Evolutionary conservation across 2,113 vertebrate species (phyloP).

Genomic region (Hirundichthys speculiger): DNA sequence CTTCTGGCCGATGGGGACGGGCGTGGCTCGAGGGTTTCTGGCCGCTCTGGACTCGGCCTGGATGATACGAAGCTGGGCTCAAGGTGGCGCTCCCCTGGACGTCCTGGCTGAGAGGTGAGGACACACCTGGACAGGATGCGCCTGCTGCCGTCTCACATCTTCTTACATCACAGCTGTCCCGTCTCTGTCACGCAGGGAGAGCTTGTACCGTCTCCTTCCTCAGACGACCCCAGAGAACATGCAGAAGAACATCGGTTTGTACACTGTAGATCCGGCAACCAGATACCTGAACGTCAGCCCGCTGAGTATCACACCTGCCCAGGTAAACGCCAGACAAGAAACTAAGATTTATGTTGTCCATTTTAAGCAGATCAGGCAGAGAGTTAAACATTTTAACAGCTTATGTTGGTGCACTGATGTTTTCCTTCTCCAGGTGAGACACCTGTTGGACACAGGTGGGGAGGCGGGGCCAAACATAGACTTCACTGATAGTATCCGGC

Average conservation of each 20-base stretch:
- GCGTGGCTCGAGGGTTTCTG: conserved; percentile 94
- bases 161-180: not conserved
- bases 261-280: conserved; percentile 90
- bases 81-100: conserved; percentile 85
- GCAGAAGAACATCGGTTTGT: conserved; percentile 93
- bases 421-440: conserved; percentile 83
- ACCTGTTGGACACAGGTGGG: conserved; percentile 91
- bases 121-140: conserved; percentile 4
- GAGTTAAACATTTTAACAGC: not conserved
- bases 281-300: conserved; percentile 90
- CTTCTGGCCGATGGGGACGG: conserved; percentile 98
- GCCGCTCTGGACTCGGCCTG: conserved; percentile 95
- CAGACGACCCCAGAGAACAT: conserved; percentile 98
- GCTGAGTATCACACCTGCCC: conserved; percentile 85
- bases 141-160: not conserved
- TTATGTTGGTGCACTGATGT: not conserved
- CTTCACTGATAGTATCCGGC: conserved; percentile 77
- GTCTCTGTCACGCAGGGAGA: conserved; percentile 83
- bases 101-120: conserved; percentile 90
- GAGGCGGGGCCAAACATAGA: conserved; percentile 77
- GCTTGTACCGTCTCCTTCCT: conserved; percentile 91
- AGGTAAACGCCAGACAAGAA: conserved; percentile 77
- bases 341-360: not conserved
- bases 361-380: not conserved
- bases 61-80: conserved; percentile 95